A percentile compares a stretch with the other conserved stretches of the same genome.
These are phyloP conservation scores for Pammene aurita DNA, from an alignment of 2,888 invertebrate species.

Conservation along the genomic window DNA sequence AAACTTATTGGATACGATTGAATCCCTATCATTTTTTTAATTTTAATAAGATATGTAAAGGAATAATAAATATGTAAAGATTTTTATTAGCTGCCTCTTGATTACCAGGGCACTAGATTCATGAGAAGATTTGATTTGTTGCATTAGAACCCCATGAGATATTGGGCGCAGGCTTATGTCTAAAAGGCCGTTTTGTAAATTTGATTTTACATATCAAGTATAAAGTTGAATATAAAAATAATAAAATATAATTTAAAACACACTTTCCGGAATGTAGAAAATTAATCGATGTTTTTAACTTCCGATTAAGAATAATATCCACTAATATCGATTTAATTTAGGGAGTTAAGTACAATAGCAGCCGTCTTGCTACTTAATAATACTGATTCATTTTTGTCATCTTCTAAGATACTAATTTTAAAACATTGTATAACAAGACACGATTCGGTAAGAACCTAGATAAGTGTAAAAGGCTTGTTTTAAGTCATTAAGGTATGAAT, in stretches of 20 bases:
- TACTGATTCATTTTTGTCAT: slow-evolving; percentile 52
- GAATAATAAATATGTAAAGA: background rate
- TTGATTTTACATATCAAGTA: slow-evolving; percentile 35
- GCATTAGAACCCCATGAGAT: slow-evolving; percentile 5
- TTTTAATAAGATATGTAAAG: slow-evolving; percentile 3
- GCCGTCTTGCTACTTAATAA: slow-evolving; percentile 46
- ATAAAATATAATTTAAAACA: slow-evolving; percentile 33
- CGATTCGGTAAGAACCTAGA: slow-evolving; percentile 12
- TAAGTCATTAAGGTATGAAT: slow-evolving; percentile 21
- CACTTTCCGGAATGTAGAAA: slow-evolving; percentile 40
- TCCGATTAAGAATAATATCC: slow-evolving; percentile 34
- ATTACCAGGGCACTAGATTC: background rate
- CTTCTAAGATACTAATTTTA: slow-evolving; percentile 9
- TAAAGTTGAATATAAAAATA: slow-evolving; percentile 40
- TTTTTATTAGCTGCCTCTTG: slow-evolving; percentile 8
- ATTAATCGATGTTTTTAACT: slow-evolving; percentile 36
- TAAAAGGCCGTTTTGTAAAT: slow-evolving; percentile 16
- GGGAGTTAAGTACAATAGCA: slow-evolving; percentile 45
- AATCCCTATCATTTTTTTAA: background rate
- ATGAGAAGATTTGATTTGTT: background rate
- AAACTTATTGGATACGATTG: background rate
- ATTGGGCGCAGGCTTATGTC: slow-evolving; percentile 10
- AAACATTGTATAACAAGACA: slow-evolving; percentile 29
- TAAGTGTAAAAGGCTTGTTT: slow-evolving; percentile 16
- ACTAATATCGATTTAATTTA: slow-evolving; percentile 41